Base-by-base conservation (phyloP, 2,797 vertebrate genomes). In the Semotilus atromaculatus region DNA sequence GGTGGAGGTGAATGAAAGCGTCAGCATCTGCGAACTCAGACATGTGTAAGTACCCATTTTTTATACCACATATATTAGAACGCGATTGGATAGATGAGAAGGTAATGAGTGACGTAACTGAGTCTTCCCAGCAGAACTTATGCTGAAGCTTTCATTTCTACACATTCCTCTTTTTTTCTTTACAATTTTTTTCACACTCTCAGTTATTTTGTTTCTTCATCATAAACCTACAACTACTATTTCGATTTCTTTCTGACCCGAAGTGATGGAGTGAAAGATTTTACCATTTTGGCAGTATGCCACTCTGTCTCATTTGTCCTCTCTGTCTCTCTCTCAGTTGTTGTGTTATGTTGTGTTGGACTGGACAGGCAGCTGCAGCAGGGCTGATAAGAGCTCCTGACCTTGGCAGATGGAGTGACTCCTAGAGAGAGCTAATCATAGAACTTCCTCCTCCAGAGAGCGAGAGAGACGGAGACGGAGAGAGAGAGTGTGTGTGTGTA, bases 391-490 rank as follows among this genome's bases (percentile, higher is more conserved):
- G 89, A 88, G 86, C 86, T 86, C 86, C 87, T 91, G 90, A 92
- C 90, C 88, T 90, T 92, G 89, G 88, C 88, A 91, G 91, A 92
- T 90, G 88, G 86, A 89, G 87, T 79, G 84, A 88, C 88, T 92
- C 87, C 89, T 91, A 90, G 90, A 88, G 88, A 84, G 89, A 85
- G 88, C 89, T 91, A 91, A 91, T 91, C 90, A 91, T 90, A 91
- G 91, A 87, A 89, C 88, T 90, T 91, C 91, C 90, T 91, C 31
- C 86, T 86, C 71, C 66, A 36, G 48, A 74, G 51, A 83, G 71
- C 45, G 45, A 81, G 21, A 77, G 66, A 21, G 48, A 40, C 26
- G 16, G 48, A n/a, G 18, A 71, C 31, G 34, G 87, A 85, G 88
- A 80, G 87, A 64, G 51, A 29, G 64, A 34, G 43, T n/a, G n/a